A percentile compares a stretch with the other conserved stretches of the same genome.
Evolutionary conservation across 30 jellyfish, hydroid and myxozoan genomes (phyloP).

Genomic region (Hydractinia symbiolongicarpus): DNA sequence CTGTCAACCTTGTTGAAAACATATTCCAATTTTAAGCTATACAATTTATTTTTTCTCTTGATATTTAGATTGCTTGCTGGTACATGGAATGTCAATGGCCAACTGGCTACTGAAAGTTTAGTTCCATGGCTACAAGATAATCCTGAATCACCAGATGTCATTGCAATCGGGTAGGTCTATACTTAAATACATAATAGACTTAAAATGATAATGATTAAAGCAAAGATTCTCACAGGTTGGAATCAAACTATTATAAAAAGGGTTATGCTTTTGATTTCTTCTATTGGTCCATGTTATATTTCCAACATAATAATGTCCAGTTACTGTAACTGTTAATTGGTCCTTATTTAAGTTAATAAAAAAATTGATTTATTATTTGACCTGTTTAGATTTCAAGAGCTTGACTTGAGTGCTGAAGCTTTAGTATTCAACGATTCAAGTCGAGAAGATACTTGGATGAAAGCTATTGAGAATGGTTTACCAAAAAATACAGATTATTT

Average conservation of each 20-base stretch:
- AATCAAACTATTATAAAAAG: no score
- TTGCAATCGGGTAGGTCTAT: constrained; percentile 75
- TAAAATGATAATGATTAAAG: no score
- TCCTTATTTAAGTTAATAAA: no score
- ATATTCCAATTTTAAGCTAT: no score
- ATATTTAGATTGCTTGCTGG: constrained; percentile 66
- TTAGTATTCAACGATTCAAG: constrained; percentile 84
- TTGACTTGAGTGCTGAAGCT: constrained; percentile 95
- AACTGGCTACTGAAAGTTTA: constrained; percentile 61
- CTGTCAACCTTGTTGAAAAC: no score
- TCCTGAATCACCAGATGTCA: constrained; percentile 57
- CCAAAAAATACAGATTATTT: constrained; percentile 71
- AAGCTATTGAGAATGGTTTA: constrained; percentile 60
- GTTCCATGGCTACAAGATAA: constrained; percentile 68
- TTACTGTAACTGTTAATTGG: no score
- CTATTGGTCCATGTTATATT: no score
- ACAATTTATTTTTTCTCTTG: no score
- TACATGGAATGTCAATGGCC: constrained; percentile 96
- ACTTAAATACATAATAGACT: background rate
- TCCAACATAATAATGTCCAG: no score
- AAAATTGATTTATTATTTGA: no score
- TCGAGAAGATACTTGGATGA: constrained; percentile 84
- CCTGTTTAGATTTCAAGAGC: constrained; percentile 74
- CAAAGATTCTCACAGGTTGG: no score
- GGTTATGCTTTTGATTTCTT: no score